phyloP scores from a whole-genome alignment of 1,140 invertebrate genomes.

The Antheraea mylitta region DNA sequence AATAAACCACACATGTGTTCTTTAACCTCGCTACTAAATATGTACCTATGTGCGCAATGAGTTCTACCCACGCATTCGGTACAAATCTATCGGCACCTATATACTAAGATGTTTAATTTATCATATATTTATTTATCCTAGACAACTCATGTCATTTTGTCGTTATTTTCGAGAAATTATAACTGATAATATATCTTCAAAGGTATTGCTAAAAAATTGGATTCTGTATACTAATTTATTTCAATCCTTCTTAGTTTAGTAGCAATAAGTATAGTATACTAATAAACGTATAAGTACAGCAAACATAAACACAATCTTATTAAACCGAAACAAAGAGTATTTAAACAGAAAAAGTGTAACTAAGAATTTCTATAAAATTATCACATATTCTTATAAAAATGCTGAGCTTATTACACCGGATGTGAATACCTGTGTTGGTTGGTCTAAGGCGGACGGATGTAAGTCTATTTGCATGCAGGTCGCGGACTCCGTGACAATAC shows the following conservation, averaged over 20 bases:
- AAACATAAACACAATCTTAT: too few species aligned
- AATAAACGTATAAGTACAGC: too few species aligned
- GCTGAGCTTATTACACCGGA: slow-evolving; percentile 45
- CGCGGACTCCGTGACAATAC: slow-evolving; percentile 29
- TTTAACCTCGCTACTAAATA: slow-evolving; percentile 10
- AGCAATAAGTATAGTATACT: too few species aligned
- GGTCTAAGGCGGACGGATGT: slow-evolving; percentile 71
- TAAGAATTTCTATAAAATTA: neutral
- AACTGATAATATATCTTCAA: too few species aligned
- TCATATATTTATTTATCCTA: neutral
- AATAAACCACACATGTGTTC: neutral
- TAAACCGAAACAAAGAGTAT: neutral
- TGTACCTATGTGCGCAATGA: slow-evolving; percentile 1
- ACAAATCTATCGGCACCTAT: neutral
- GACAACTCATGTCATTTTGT: too few species aligned
- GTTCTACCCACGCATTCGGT: slow-evolving; percentile 7
- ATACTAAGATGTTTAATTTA: slow-evolving; percentile 4
- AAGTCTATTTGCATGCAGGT: slow-evolving; percentile 63
- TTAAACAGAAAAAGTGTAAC: neutral
- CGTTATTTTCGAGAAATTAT: too few species aligned
- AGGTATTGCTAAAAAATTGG: neutral
- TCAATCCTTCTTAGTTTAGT: neutral
- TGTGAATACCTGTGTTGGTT: slow-evolving; percentile 51
- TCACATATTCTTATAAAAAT: neutral
- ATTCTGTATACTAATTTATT: neutral